Base-by-base conservation (phyloP, 2,113 vertebrate species). In the Promerops cafer region DNA sequence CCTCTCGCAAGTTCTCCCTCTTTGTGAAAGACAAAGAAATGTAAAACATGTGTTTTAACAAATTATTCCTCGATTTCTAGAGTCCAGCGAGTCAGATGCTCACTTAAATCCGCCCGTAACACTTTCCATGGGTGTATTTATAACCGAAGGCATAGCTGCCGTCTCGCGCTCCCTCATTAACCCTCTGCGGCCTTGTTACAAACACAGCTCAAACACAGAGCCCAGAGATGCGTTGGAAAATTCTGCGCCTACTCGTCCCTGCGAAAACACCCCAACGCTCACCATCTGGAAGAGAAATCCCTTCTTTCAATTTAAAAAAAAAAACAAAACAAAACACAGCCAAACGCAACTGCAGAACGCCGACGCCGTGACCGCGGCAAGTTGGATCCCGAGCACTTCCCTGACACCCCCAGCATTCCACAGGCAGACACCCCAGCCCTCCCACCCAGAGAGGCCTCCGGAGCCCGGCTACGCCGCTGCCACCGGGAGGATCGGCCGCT, bases 51-150 rank as follows among this genome's bases (percentile, higher is more conserved):
- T 90, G 79, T 93, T 95, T 95, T 92, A 93, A 90, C 54, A 88
- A 96, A 78, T 18, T 65, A 77, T 68, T 71, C 90, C 54, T 93
- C 40, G 16, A 71, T 93, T 96, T 88, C 56, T 77, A 45, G 60
- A 86, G 83, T 50, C 90, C 79, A 5, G 61, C 37, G 11, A 93
- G 60, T 92, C 92, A 90, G 71, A 88, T 14, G 56, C 68, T 96
- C 1, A 0, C 83, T 94, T 64, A 81, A 86, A 93, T 66, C 79
- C 0, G 0, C 7, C 92, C 8, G 28, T 81, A 96, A 94, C 71
- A 47, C 94, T 96, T 93, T 95, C 87, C 93, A 59, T 35, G 68
- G 78, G 64, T 93, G 71, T 92, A 93, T 95, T 97, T 96, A 88
- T 95, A 94, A 96, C 92, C 3, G 24, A 94, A 93, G 42, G 47